Conservation (phyloP, 2,113 vertebrate genomes). For the Nycticebus coucang region DNA sequence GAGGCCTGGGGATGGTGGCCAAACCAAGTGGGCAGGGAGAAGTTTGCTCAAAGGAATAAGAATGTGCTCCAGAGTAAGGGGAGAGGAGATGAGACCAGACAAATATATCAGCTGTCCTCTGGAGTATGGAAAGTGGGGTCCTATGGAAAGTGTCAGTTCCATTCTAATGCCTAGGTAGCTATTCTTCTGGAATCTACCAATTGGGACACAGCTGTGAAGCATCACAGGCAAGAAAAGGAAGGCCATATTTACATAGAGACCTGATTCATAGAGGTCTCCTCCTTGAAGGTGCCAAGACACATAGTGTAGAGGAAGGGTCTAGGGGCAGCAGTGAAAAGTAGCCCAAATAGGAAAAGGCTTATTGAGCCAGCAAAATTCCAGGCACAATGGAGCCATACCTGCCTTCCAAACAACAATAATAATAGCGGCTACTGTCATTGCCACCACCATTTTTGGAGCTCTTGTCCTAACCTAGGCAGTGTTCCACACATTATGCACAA, state of each 20-base stretch:
- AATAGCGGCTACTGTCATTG: too few relatives aligned
- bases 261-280: background rate
- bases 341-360: background rate
- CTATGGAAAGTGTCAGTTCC: background rate
- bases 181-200: background rate
- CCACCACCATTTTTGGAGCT: background rate
- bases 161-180: too few relatives aligned
- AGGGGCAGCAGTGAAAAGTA: background rate
- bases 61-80: background rate
- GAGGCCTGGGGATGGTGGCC: background rate
- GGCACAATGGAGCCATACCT: background rate
- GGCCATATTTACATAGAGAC: background rate
- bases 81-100: background rate
- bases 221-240: background rate
- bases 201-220: background rate
- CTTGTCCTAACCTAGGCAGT: background rate
- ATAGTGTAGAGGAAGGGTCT: background rate
- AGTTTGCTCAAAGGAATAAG: background rate
- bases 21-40: background rate
- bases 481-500: background rate
- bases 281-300: background rate
- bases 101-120: background rate
- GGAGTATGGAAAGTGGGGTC: background rate
- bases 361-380: background rate
- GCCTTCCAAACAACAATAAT: background rate